Evolutionary conservation across 2,113 vertebrate species (phyloP).

Genomic region (Miniopterus natalensis): DNA sequence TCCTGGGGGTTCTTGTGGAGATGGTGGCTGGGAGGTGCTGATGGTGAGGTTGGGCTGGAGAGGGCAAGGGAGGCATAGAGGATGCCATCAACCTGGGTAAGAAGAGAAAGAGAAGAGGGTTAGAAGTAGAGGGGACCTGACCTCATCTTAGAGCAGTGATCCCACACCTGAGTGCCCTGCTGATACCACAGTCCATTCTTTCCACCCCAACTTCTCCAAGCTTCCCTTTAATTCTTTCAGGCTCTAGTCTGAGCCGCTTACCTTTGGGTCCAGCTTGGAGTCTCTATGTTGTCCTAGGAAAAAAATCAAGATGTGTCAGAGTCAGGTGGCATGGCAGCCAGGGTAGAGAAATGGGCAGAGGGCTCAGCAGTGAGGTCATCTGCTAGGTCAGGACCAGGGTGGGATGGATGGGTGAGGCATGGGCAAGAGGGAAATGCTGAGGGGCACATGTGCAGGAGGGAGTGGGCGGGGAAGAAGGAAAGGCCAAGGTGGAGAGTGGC

Average conservation of each 20-base stretch:
- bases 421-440: not conserved
- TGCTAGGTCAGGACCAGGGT: not conserved
- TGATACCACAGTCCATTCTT: not conserved
- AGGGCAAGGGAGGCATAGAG: conserved; percentile 58
- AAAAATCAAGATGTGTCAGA: not conserved
- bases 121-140: not conserved
- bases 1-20: not conserved
- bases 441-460: not conserved
- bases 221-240: not conserved
- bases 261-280: not conserved
- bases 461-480: not conserved
- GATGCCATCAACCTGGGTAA: not conserved
- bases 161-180: not conserved
- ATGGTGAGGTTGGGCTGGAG: not conserved
- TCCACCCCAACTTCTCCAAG: not conserved
- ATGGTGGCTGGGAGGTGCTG: not conserved
- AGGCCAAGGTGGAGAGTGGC: not conserved
- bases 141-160: not conserved
- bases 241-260: not conserved
- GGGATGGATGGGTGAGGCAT: not conserved
- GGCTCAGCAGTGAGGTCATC: not conserved
- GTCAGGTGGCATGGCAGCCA: not conserved
- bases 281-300: conserved; percentile 25
- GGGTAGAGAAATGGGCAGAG: not conserved
- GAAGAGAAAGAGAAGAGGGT: not conserved